Evolutionary conservation across 2,888 invertebrate species (phyloP).

Genomic region (Xestoiulus laeticollis): DNA sequence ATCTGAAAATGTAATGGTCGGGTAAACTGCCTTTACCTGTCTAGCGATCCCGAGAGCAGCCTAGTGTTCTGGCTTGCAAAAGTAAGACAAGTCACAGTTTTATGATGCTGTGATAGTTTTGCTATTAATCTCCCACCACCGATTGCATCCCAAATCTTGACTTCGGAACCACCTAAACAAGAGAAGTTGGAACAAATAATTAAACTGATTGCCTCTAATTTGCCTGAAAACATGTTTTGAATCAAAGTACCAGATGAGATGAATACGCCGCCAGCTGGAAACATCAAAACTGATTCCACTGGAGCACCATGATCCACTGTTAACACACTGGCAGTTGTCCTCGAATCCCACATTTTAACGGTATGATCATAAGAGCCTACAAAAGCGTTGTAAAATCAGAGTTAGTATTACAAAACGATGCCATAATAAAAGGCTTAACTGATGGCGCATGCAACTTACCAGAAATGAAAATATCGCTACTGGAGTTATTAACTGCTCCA

Average conservation of each 20-base stretch:
- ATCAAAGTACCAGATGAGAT: slow-evolving; percentile 77
- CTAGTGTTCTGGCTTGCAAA: slow-evolving; percentile 83
- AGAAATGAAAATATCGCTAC: slow-evolving; percentile 79
- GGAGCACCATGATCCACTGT: slow-evolving; percentile 87
- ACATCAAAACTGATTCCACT: slow-evolving; percentile 85
- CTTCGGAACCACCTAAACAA: slow-evolving; percentile 79
- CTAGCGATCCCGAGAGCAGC: slow-evolving; percentile 88
- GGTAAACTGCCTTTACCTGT: slow-evolving; percentile 68
- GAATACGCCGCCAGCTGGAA: slow-evolving; percentile 89
- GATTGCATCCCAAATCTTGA: slow-evolving; percentile 92
- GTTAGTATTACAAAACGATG: neutral
- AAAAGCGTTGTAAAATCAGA: slow-evolving; percentile 54
- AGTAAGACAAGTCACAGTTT: slow-evolving; percentile 88
- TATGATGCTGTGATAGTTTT: slow-evolving; percentile 90
- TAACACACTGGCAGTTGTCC: slow-evolving; percentile 75
- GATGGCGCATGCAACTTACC: slow-evolving; percentile 65
- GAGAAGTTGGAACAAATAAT: neutral
- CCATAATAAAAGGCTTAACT: neutral
- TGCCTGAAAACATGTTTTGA: neutral
- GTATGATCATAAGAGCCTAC: slow-evolving; percentile 82
- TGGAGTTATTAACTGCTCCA: slow-evolving; percentile 80
- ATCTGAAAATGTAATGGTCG: neutral
- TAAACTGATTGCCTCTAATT: neutral
- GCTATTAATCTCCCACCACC: slow-evolving; percentile 86
- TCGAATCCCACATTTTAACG: slow-evolving; percentile 86